Base-by-base conservation (phyloP, 2,113 vertebrate genomes). In the Cyprinodon brontotheroides region DNA sequence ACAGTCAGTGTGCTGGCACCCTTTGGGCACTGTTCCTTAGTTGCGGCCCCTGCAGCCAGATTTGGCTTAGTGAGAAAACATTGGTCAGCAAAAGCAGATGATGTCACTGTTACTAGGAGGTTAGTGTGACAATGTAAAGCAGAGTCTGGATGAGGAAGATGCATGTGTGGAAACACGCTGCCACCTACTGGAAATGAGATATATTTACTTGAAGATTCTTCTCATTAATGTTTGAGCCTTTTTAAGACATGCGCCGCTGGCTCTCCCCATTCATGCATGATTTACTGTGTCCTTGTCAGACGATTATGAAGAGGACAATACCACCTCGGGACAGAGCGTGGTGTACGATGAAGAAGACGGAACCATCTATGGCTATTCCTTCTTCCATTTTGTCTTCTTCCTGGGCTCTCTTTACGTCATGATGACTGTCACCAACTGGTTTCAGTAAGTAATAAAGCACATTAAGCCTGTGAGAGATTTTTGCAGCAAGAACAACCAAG, bases 361-460 rank as follows among this genome's bases (percentile, higher is more conserved):
- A 77, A 98, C 97, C 0, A 92, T 97, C 70, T 99, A 99, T 70
- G 95, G 94, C 90, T 99, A 99, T 3, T n/a, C 96, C 74, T 97
- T 93, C 85, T 99, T 99, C 91, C 98, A 99, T 84, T 96, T 96
- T 0, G 95, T 99, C 87, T 99, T 99, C 94, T 97, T 98, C 78
- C 88, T 99, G 78, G 98, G 96, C 41, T 99, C 98, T 0, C 96
- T 99, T 6, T 99, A 99, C 0, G 95, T 99, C 90, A 99, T 99
- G 98, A 99, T 99, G 98, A 98, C 97, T 0, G 91, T 97, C 79
- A 99, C 98, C 86, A 98, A 97, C 79, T 99, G 98, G 98, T 99
- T 99, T 93, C 95, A 98, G 98, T 99, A 91, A 96, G 98, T 95
- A 11, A 68, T 59, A 3, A 11, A 45, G 43, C 43, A 45, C 43